phyloP scores from a whole-genome alignment of 2,888 invertebrate species.

The Xanthorhoe designata region DNA sequence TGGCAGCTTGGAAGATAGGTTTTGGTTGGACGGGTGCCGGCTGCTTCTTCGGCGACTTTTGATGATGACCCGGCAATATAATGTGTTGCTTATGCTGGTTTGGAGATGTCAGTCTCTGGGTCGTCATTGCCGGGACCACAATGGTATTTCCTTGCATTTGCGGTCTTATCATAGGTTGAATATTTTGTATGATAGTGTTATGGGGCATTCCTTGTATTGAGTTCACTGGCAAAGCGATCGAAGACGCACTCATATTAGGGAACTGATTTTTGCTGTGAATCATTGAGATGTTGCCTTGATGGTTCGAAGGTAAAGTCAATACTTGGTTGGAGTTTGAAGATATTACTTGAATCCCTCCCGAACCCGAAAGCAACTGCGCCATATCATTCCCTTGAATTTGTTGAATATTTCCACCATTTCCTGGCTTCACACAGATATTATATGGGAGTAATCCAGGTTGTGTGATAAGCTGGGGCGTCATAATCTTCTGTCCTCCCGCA shows the following conservation, averaged over 20 bases:
- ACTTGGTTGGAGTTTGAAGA: constrained; percentile 83
- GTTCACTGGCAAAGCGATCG: constrained; percentile 80
- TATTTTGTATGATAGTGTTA: constrained; percentile 79
- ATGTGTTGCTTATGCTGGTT: constrained; percentile 80
- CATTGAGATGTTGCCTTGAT: constrained; percentile 70
- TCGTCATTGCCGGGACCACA: constrained; percentile 77
- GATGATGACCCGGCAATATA: constrained; percentile 70
- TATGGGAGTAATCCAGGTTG: constrained; percentile 78
- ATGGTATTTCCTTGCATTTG: constrained; percentile 81
- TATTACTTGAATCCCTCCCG: constrained; percentile 81
- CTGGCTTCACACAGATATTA: constrained; percentile 81
- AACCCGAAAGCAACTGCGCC: constrained; percentile 75
- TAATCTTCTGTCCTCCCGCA: constrained; percentile 71
- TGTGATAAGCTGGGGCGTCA: constrained; percentile 77
- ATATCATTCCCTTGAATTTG: constrained; percentile 79
- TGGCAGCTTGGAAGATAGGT: constrained; percentile 78
- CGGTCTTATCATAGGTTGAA: constrained; percentile 81
- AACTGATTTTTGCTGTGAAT: constrained; percentile 81
- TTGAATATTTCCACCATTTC: constrained; percentile 75
- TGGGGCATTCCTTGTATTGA: constrained; percentile 80
- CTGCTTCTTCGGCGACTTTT: constrained; percentile 82
- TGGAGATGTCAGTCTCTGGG: constrained; percentile 77
- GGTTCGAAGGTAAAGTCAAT: constrained; percentile 77
- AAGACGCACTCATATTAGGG: constrained; percentile 81
- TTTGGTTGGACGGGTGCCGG: constrained; percentile 79